Conservation (phyloP, 1,140 invertebrate species). For the Saccostrea cuccullata region DNA sequence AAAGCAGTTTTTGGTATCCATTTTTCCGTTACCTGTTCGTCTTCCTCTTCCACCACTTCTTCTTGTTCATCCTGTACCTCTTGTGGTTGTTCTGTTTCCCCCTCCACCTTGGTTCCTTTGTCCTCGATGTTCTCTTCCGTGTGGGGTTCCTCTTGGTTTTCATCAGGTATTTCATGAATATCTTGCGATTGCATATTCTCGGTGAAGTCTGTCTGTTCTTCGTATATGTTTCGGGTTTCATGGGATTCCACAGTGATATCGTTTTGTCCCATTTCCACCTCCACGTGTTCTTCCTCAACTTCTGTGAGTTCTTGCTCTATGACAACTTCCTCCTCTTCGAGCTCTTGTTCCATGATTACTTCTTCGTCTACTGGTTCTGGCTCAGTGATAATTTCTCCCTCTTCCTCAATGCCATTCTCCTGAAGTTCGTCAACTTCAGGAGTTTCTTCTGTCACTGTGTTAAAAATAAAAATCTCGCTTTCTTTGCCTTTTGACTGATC, state of each 20-base stretch:
- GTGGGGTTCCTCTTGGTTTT: background rate
- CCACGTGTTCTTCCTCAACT: conserved; percentile 20
- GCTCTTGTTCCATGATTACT: background rate
- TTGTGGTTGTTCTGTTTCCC: background rate
- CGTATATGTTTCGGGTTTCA: background rate
- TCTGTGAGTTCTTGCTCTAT: background rate
- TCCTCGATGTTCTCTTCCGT: background rate
- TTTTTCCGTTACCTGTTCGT: background rate
- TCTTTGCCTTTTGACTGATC: background rate
- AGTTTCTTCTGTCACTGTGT: background rate
- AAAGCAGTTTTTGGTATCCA: conserved; percentile 11
- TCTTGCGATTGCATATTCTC: background rate
- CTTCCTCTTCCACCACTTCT: background rate
- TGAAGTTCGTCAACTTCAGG: background rate
- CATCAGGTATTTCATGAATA: background rate
- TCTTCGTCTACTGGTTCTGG: background rate
- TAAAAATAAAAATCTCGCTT: background rate
- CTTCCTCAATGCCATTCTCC: background rate
- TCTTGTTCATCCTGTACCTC: background rate
- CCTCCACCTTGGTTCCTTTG: background rate
- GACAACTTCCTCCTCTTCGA: background rate
- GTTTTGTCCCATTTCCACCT: background rate
- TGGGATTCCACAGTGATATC: background rate
- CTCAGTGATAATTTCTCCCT: background rate
- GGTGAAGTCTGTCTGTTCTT: background rate